Base-by-base conservation (phyloP, 2,888 invertebrate species). In the Carabus problematicus region DNA sequence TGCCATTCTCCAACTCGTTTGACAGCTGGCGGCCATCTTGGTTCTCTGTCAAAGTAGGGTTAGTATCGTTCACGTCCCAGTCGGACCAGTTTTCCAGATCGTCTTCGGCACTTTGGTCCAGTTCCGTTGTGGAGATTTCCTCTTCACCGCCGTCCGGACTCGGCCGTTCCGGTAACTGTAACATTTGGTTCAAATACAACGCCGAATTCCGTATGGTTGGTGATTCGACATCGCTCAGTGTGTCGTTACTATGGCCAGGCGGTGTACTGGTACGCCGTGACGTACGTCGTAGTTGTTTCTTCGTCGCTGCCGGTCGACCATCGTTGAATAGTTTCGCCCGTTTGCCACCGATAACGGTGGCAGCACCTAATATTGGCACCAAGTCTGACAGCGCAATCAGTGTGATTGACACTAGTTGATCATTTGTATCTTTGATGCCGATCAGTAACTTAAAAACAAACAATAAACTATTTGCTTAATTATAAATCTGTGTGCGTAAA, bases 361-460 rank as follows among this genome's bases (percentile, higher is more conserved):
- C 86, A 11, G 94, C 91, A 11, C 97, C 96, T 62, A 95, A 83
- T 72, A 95, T 86, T 0, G 94, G 92, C 19, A 97, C 92, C 69
- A 97, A 82, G 76, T 93, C 91, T 69, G 95, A 94, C 70, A 97
- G 81, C 63, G 92, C 91, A 68, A 89, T 86, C 59, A 97, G 83
- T 9, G 95, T 95, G 70, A 90, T 88, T 29, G 91, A 87, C 0
- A 96, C 96, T 71, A 97, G 82, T 64, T 86, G 85, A 79, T 96
- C 94, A 80, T 94, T 92, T 1, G 88, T 89, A 77, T 97, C 96
- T 79, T 93, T 92, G 74, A 97, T 91, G 3, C 95, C 96, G 42
- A 94, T 86, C 45, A 95, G 84, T 62, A 96, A 82, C 89, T 91
- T 82, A 64, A 85, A 85, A 71, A 72, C 64, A 74, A 4, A 16